Evolutionary conservation across 2,797 vertebrate species (phyloP).

Genomic region (Serranus cabrilla): DNA sequence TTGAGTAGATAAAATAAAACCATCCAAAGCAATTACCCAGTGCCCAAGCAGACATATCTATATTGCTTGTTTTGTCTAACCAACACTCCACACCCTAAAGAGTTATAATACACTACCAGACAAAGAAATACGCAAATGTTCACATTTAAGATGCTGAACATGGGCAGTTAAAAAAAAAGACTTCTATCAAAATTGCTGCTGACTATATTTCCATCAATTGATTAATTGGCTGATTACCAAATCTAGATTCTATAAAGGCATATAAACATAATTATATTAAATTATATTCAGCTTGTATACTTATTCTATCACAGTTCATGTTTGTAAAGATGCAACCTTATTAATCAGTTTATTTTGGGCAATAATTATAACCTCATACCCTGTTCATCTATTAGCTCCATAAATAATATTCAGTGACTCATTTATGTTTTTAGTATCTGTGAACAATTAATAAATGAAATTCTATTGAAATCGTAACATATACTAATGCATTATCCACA

Average conservation of each 20-base stretch:
- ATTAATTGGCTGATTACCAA: not conserved
- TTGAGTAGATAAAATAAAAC: not conserved
- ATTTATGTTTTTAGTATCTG: not conserved
- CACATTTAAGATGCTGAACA: not conserved
- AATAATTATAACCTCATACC: not conserved
- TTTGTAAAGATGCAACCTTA: not conserved
- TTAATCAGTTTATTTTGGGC: not conserved
- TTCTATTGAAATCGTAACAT: no score
- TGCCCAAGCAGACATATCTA: not conserved
- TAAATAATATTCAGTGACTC: not conserved
- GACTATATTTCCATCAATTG: not conserved
- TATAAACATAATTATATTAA: not conserved
- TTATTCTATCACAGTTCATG: not conserved
- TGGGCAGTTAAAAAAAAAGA: no score
- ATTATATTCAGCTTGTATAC: not conserved
- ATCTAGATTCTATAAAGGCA: not conserved
- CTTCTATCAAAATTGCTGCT: not conserved
- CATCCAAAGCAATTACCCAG: not conserved
- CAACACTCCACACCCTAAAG: not conserved
- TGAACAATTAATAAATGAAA: no score
- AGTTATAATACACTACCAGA: not conserved
- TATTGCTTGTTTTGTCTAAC: not conserved
- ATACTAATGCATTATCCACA: no score
- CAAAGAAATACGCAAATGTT: not conserved
- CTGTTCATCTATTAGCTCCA: not conserved